Conservation (phyloP, 2,113 vertebrate species). For the Shinisaurus crocodilurus region DNA sequence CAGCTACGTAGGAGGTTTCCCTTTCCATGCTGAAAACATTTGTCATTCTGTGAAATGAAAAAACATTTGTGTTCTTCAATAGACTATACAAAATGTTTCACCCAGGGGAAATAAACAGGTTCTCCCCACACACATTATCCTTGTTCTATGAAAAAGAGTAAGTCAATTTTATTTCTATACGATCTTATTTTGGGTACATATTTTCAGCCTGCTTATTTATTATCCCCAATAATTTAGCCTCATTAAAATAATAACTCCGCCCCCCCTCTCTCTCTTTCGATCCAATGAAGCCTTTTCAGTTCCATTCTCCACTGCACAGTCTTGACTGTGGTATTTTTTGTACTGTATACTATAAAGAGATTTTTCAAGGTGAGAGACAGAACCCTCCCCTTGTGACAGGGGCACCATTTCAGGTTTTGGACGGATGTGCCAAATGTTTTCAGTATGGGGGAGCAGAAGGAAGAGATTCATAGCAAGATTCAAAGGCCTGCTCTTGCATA, state of each 20-base stretch:
- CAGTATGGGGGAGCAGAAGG: too few species aligned
- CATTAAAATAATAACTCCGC: neutral
- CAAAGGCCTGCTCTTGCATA: neutral
- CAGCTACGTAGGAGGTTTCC: neutral
- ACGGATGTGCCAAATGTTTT: neutral
- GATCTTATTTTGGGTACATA: accelerated
- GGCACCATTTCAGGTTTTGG: neutral
- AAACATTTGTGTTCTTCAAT: neutral
- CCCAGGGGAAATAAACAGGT: neutral
- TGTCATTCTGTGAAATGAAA: neutral
- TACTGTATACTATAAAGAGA: neutral
- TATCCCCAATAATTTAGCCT: neutral
- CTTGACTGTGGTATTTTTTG: neutral
- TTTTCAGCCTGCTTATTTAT: neutral
- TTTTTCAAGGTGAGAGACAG: neutral
- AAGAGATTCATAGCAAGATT: neutral
- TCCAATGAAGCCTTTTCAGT: neutral
- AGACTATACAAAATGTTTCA: neutral
- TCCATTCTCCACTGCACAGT: neutral
- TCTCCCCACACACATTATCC: neutral
- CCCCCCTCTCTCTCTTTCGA: neutral
- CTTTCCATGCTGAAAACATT: slow-evolving; percentile 12
- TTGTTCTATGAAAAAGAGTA: neutral
- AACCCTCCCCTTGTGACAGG: neutral
- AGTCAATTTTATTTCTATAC: slow-evolving; percentile 1